These are phyloP conservation scores for Poecilia wingei DNA, from an alignment of 2,797 vertebrate genomes.

Conservation along the genomic window DNA sequence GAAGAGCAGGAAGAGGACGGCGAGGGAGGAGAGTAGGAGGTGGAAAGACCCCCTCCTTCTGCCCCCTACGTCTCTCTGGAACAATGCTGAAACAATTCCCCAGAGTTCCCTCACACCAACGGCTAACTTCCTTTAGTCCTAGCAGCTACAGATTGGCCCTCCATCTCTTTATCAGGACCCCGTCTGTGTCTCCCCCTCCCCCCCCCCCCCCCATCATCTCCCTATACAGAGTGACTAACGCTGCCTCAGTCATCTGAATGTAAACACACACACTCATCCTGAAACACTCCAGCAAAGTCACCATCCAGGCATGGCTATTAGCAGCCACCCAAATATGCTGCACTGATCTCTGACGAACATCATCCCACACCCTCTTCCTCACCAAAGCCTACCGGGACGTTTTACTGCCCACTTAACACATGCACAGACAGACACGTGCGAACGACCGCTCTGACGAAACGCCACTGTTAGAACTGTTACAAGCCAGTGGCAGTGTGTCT, in stretches of 20 bases:
- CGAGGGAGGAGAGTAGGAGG: conserved; percentile 66
- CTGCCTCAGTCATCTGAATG: conserved; percentile 64
- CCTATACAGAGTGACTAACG: conserved; percentile 54
- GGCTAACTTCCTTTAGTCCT: conserved; percentile 73
- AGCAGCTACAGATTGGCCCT: conserved; percentile 20
- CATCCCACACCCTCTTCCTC: conserved; percentile 17
- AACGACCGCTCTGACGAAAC: conserved; percentile 54
- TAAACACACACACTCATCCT: conserved; percentile 66
- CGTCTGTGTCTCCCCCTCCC: not conserved
- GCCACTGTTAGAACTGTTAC: conserved; percentile 52
- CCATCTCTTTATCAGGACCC: conserved; percentile 26
- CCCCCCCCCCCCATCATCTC: not conserved
- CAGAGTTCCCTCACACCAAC: conserved; percentile 56
- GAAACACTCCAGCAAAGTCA: conserved; percentile 49
- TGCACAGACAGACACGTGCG: conserved; percentile 51
- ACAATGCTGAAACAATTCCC: conserved; percentile 78
- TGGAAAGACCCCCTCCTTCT: conserved; percentile 45
- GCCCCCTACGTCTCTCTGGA: conserved; percentile 56
- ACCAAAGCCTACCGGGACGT: conserved; percentile 31
- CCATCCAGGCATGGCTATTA: conserved; percentile 29
- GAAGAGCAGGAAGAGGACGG: conserved; percentile 65
- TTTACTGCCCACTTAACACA: conserved; percentile 63
- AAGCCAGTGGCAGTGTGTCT: conserved; percentile 46
- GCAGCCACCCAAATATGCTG: conserved; percentile 51
- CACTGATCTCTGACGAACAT: conserved; percentile 29